phyloP scores from a whole-genome alignment of 2,113 vertebrate genomes.

The mouse (Mus musculus) region DNA sequence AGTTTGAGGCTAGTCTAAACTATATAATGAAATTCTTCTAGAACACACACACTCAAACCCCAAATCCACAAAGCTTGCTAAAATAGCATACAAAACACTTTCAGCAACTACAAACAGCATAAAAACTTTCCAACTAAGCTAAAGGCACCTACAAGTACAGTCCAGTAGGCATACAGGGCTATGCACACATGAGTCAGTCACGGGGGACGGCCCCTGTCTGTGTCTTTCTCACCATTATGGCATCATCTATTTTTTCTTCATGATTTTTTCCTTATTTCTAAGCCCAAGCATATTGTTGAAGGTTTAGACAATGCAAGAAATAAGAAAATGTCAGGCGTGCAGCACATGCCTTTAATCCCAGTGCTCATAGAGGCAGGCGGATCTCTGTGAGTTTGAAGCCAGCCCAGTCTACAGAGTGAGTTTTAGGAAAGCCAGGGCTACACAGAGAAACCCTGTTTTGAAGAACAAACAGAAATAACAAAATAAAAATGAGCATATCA shows the following conservation, averaged over 20 bases:
- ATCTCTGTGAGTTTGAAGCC: neutral
- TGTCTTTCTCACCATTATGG: neutral
- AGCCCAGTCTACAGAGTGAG: neutral
- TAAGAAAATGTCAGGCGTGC: neutral
- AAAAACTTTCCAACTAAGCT: constrained; percentile 45
- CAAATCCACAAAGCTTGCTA: neutral
- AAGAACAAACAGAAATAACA: neutral
- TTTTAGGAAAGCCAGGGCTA: neutral
- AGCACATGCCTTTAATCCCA: neutral
- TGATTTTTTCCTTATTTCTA: neutral
- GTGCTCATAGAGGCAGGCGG: neutral
- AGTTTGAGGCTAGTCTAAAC: neutral
- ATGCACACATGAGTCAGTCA: neutral
- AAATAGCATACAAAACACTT: constrained; percentile 23
- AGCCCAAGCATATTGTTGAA: constrained; percentile 3
- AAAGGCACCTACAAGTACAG: neutral
- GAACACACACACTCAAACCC: neutral
- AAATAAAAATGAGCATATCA: neutral
- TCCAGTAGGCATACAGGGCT: too few species aligned
- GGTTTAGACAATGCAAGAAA: constrained; percentile 30
- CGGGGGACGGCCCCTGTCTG: neutral
- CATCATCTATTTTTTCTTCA: neutral
- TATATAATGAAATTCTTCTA: neutral
- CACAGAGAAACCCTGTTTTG: neutral
- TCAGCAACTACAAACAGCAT: constrained; percentile 35